A percentile compares a stretch with the other conserved stretches of the same genome.
Evolutionary conservation across 1,140 invertebrate genomes (phyloP).

Genomic region (Ruditapes philippinarum): DNA sequence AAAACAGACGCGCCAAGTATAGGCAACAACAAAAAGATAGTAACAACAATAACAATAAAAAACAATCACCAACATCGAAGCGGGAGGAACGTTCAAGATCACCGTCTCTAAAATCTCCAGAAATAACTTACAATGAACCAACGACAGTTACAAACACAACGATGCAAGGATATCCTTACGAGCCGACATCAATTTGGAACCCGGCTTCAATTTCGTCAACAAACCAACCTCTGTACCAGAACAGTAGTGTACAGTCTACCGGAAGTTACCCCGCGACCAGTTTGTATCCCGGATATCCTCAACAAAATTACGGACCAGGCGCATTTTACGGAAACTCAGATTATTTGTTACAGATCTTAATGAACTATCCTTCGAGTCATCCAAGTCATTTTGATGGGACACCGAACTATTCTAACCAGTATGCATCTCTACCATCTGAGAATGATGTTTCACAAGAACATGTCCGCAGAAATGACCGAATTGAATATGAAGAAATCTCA

Average conservation of each 20-base stretch:
- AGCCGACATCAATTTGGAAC: slow-evolving; percentile 86
- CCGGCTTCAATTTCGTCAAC: slow-evolving; percentile 85
- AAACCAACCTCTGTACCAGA: slow-evolving; percentile 85
- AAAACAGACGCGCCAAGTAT: slow-evolving; percentile 98
- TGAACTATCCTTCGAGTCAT: slow-evolving; percentile 83
- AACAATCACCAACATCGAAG: slow-evolving; percentile 79
- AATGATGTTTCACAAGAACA: slow-evolving; percentile 75
- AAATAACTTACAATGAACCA: slow-evolving; percentile 82
- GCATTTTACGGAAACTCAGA: slow-evolving; percentile 87
- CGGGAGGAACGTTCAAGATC: slow-evolving; percentile 78
- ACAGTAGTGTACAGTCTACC: slow-evolving; percentile 86
- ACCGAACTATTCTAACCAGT: slow-evolving; percentile 79
- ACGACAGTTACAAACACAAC: slow-evolving; percentile 79
- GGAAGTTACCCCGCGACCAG: slow-evolving; percentile 78
- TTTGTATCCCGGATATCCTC: slow-evolving; percentile 80
- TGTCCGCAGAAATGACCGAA: slow-evolving; percentile 76
- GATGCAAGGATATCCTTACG: slow-evolving; percentile 76
- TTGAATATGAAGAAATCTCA: slow-evolving; percentile 85
- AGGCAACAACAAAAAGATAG: slow-evolving; percentile 92
- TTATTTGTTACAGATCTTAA: slow-evolving; percentile 85
- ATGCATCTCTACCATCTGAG: slow-evolving; percentile 76
- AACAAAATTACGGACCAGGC: slow-evolving; percentile 85
- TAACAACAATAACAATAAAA: slow-evolving; percentile 74
- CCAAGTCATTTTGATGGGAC: slow-evolving; percentile 77
- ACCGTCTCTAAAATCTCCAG: slow-evolving; percentile 79